phyloP scores from a whole-genome alignment of 2,888 invertebrate species.

The Napeogenes sylphis region DNA sequence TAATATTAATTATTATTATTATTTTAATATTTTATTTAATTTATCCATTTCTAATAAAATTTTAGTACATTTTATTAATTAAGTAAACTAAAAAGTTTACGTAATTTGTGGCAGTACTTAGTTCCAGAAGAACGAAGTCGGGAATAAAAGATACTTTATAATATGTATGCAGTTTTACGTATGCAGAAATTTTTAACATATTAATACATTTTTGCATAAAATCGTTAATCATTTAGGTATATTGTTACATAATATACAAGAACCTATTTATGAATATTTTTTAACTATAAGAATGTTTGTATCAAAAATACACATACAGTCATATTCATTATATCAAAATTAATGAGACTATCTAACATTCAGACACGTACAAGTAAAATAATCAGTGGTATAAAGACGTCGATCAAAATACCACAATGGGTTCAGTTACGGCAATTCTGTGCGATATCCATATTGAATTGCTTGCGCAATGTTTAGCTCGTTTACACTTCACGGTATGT shows the following conservation, averaged over 20 bases:
- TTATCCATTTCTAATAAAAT: too few species aligned
- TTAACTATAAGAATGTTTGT: too few species aligned
- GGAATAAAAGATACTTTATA: too few species aligned
- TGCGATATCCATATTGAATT: constrained; percentile 7
- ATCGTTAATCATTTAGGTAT: neutral
- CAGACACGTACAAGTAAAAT: constrained; percentile 15
- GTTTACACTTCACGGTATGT: neutral
- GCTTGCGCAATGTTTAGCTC: neutral
- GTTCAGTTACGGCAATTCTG: constrained; percentile 3
- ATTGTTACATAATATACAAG: neutral
- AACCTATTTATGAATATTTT: neutral
- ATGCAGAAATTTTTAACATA: too few species aligned
- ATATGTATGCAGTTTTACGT: too few species aligned
- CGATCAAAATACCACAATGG: constrained; percentile 27
- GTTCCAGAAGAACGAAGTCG: too few species aligned
- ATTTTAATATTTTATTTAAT: too few species aligned
- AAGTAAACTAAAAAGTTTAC: too few species aligned
- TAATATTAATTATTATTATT: too few species aligned
- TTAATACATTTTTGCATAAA: too few species aligned
- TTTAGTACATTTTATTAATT: too few species aligned
- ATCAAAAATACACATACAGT: neutral
- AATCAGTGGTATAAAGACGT: constrained; percentile 28
- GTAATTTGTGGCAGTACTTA: too few species aligned
- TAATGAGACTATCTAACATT: neutral
- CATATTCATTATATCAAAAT: neutral